Evolutionary conservation across 2,888 invertebrate species (phyloP).

Genomic region (Parnassius apollo): DNA sequence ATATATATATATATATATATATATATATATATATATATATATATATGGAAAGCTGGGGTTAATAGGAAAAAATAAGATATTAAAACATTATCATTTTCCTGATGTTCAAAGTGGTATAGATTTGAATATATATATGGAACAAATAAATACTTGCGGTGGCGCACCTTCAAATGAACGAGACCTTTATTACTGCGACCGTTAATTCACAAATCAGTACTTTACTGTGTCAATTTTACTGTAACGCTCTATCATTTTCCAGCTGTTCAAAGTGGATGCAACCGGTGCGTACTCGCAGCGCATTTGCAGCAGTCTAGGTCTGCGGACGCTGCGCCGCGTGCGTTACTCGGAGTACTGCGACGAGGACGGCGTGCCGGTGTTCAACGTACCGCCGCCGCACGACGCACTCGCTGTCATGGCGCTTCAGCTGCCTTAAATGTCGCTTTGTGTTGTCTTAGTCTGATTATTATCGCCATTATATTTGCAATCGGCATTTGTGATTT

Average conservation of each 20-base stretch:
- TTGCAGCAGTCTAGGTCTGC: constrained; percentile 84
- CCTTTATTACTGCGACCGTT: no score
- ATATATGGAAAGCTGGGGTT: no score
- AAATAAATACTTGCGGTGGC: no score
- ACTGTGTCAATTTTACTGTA: no score
- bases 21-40: no score
- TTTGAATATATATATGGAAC: no score
- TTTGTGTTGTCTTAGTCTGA: no score
- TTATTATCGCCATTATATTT: no score
- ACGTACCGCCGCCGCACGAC: constrained; percentile 85
- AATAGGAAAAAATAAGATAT: not conserved
- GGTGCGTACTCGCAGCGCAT: constrained; percentile 90
- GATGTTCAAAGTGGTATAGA: constrained; percentile 90
- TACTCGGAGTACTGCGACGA: constrained; percentile 87
- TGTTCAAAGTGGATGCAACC: constrained; percentile 91
- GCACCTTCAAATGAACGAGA: no score
- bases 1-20: no score
- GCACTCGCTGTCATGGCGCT: constrained; percentile 86
- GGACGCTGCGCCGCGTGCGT: constrained; percentile 82
- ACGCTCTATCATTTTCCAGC: constrained; percentile 73
- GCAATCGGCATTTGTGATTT: no score
- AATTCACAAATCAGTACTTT: no score
- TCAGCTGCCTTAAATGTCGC: constrained; percentile 43
- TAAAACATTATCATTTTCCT: constrained; percentile 53
- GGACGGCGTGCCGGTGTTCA: constrained; percentile 81